Evolutionary conservation across 2,888 invertebrate genomes (phyloP), one percentile per base, ranked within the genome.

Genomic region (Nomada fucata): DNA sequence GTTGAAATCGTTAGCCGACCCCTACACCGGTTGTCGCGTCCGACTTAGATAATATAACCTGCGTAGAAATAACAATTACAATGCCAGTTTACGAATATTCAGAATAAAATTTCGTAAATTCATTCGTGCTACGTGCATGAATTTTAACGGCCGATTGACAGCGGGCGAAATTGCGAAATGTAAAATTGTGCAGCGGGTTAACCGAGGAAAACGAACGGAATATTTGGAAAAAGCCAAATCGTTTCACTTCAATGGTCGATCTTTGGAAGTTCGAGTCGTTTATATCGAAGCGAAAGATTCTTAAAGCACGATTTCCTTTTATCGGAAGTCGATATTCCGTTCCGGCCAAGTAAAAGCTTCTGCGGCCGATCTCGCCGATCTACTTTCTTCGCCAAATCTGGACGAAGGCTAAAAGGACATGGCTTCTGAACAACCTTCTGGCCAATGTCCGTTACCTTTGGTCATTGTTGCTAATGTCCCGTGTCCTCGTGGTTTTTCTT

Each of bases 251-350:
- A 82, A 84, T 80, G 77, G 80, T 73, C 77, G 59, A 61, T 77
- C 76, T 82, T 82, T 80, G 75, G 80, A 82, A 87, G 84, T 83
- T 83, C 68, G 81, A 89, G 85, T 89, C 88, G 88, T 89, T 90
- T 89, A 85, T 83, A 85, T 86, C 79, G 83, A 82, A 74, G 83
- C 83, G 88, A 88, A 89, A 88, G 89, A 86, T 86, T 81, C 89
- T 88, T 87, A 83, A 88, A 89, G 91, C 87, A 86, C 87, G 86
- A 90, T 90, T 91, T 89, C 88, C 88, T 91, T 86, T 89, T 91
- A 91, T 91, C 90, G 91, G 82, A 91, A 90, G 89, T 84, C 91
- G 88, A 91, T 91, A 91, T 91, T 89, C 89, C 89, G 75, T 88
- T 83, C 85, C 85, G 84, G 83, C 76, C 79, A 75, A 82, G 82